Evolutionary conservation across 2,888 invertebrate genomes (phyloP).

Genomic region (Pomacea canaliculata): DNA sequence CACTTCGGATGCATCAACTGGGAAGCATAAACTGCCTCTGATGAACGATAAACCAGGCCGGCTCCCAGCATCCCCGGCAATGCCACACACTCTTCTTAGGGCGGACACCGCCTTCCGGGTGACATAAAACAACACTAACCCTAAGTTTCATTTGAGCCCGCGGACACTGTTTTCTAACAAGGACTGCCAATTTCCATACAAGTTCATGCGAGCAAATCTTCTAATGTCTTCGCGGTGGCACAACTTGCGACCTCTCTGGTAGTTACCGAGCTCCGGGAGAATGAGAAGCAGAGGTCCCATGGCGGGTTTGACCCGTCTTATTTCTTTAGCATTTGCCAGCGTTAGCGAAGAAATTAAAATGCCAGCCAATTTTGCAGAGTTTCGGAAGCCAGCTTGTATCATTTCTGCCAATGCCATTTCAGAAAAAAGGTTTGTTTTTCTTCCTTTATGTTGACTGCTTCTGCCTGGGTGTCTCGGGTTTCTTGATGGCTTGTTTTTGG

Average conservation of each 20-base stretch:
- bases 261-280: constrained; percentile 12
- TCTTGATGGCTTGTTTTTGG: constrained; percentile 3
- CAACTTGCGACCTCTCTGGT: constrained; percentile 9
- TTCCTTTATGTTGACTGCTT: no score
- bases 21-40: constrained; percentile 1
- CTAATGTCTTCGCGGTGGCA: constrained; percentile 23
- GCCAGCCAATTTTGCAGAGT: constrained; percentile 24
- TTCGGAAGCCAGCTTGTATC: constrained; percentile 23
- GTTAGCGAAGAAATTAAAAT: constrained; percentile 21
- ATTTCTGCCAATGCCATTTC: constrained; percentile 16
- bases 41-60: neutral
- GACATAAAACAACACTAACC: constrained; percentile 21
- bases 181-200: constrained; percentile 26
- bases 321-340: constrained; percentile 22
- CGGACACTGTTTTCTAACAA: constrained; percentile 1
- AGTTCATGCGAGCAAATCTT: constrained; percentile 29
- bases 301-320: constrained; percentile 18
- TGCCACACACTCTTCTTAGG: neutral
- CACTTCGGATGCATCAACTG: neutral
- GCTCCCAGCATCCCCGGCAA: neutral
- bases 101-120: neutral
- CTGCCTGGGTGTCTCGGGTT: neutral
- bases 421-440: neutral
- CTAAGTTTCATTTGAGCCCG: constrained; percentile 18
- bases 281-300: neutral